Evolutionary conservation across 2,113 vertebrate species (phyloP), one percentile per base, ranked within the genome.

Genomic region (Entomyzon cyanotis): DNA sequence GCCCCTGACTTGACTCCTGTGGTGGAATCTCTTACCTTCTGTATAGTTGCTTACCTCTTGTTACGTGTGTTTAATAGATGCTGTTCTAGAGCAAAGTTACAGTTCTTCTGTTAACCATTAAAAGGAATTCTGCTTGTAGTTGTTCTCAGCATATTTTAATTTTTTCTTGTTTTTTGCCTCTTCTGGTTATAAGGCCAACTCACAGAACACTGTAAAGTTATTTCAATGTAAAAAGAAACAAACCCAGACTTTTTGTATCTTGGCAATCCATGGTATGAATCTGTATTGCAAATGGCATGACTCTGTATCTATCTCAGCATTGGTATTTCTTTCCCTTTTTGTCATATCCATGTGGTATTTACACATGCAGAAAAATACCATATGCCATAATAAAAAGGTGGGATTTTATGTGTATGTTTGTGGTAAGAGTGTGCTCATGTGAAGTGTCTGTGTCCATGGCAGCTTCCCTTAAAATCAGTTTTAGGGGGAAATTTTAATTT

Each of bases 351-450:
- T 33, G 85, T 79, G 89, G 88, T 96, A 93, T 92, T 96, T 75
- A 82, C 89, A 64, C 83, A 59, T 44, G 87, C 47, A 59, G 63
- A 78, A 47, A 56, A 44, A 89, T 62, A 59, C 86, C 95, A 39
- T 62, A 49, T 83, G 95, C 97, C 65, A 81, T 94, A 95, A 96
- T 96, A 97, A 94, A 97, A 81, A 93, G 96, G 95, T 94, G 93
- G 97, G 94, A 92, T 96, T 97, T 96, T 96, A 93, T 94, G 94
- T 95, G 91, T 75, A 73, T 10, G 46, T 27, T 20, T 46, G 79
- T 95, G 94, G 56, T 75, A 23, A 56, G 74, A 46, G 82, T 73
- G 71, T 82, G 17, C 77, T 94, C 7, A 11, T 93, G 83, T 42
- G 25, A 46, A 5, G 21, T 82, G 86, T 81, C 62, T 2, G 35